These are phyloP conservation scores for Chinchilla lanigera DNA, from an alignment of 2,113 vertebrate genomes.

Conservation along the genomic window DNA sequence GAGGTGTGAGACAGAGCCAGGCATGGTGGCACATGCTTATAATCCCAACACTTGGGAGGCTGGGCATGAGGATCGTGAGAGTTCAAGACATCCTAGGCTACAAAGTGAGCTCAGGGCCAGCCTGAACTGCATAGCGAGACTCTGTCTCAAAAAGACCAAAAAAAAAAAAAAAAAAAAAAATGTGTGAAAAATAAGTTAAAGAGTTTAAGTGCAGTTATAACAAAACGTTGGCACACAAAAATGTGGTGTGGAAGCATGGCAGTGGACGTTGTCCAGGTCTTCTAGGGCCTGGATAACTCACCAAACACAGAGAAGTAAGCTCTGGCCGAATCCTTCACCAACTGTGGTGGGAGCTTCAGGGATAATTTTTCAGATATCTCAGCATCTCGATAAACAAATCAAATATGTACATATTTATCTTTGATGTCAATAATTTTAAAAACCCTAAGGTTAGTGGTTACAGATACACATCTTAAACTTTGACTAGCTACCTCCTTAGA, in stretches of 20 bases:
- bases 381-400: constrained; percentile 63
- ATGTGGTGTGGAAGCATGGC: neutral
- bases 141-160: too few relatives aligned
- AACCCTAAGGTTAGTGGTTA: neutral
- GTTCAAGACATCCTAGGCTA: too few relatives aligned
- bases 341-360: constrained; percentile 72
- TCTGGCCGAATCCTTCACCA: constrained; percentile 81
- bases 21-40: too few relatives aligned
- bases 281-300: constrained; percentile 61
- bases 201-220: neutral
- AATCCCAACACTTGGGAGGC: too few relatives aligned
- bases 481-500: neutral
- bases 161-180: neutral
- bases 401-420: neutral
- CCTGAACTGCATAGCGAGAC: too few relatives aligned
- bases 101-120: too few relatives aligned
- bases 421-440: neutral
- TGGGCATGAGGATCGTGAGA: too few relatives aligned
- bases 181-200: neutral
- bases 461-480: neutral
- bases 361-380: neutral
- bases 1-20: neutral
- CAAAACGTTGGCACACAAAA: neutral
- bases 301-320: constrained; percentile 82
- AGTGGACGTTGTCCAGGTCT: neutral